Percentiles rank a stretch among this genome's conserved stretches.
phyloP scores from a whole-genome alignment of 2,113 vertebrate genomes.

The Excalfactoria chinensis region DNA sequence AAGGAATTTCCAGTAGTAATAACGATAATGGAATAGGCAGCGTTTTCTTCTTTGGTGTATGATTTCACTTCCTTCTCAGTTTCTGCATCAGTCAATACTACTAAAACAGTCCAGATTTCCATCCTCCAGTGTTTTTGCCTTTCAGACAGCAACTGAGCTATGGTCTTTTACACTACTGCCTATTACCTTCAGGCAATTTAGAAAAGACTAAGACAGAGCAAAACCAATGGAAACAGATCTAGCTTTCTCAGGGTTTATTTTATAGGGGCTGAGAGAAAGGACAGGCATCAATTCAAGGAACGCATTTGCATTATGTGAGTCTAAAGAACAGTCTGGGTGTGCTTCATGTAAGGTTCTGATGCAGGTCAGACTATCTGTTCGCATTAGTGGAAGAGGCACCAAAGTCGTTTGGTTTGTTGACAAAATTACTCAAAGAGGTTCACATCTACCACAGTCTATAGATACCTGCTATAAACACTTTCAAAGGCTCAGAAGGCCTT shows the following conservation, averaged over 20 bases:
- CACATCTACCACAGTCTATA: neutral
- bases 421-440: neutral
- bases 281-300: neutral
- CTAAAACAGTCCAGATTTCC: neutral
- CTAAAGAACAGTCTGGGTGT: neutral
- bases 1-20: neutral
- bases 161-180: neutral
- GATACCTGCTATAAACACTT: neutral
- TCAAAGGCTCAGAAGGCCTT: neutral
- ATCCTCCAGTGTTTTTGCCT: neutral
- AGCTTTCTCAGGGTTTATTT: neutral
- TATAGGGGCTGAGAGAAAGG: neutral
- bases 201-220: neutral
- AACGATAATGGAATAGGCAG: neutral
- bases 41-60: neutral
- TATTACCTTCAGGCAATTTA: neutral
- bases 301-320: neutral
- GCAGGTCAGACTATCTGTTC: neutral
- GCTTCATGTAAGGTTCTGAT: neutral
- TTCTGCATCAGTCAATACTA: neutral
- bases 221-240: neutral
- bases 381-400: neutral
- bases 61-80: neutral
- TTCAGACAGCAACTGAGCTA: neutral
- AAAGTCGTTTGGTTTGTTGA: neutral